Evolutionary conservation across 1,140 invertebrate species (phyloP), one percentile per base, ranked within the genome.

Genomic region (Platyura marginata): DNA sequence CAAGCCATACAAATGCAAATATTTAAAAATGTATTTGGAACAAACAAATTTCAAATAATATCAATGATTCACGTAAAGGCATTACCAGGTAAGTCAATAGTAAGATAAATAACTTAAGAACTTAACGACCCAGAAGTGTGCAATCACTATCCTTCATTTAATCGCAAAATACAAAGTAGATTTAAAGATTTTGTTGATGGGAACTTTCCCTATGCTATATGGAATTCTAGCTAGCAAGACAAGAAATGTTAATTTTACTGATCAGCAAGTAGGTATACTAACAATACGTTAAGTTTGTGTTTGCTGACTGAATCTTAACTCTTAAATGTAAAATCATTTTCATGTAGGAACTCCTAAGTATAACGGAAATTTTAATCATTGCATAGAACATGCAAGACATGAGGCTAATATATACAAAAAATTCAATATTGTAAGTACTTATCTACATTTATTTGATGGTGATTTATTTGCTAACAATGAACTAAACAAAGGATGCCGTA

Each of bases 21-120:
- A 19, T 67, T 68, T 43, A 21, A 48, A 3, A 50, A 54, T 40
- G 21, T 67, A 40, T 68, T 68, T 47, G 49, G 50, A 2, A 53
- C 56, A 41, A 44, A 46, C 18, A 56, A 50, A 54, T 65, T 62
- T 50, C 63, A 67, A 41, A 56, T 83, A 35, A 77, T 86, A 54
- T 82, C 77, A 45, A 84, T 85, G 81, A 67, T 85, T 48, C 81
- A 85, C 53, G 67, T 82, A 1, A 63, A 60, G 48, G 72, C 78
- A 18, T 57, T 83, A 39, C 82, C 82, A 59, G 81, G 81, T 76
- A 60, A 49, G 23, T 43, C 16, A 32, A 11, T 47, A 20, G 20
- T 32, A 19, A 44, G 41, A 37, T 21, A 38, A 45, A 36, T 37
- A 15, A 41, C 11, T n/a, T n/a, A n/a, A n/a, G n/a, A n/a, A n/a